phyloP scores from a whole-genome alignment of 2,888 invertebrate species.

The Cheilosia vernalis region DNA sequence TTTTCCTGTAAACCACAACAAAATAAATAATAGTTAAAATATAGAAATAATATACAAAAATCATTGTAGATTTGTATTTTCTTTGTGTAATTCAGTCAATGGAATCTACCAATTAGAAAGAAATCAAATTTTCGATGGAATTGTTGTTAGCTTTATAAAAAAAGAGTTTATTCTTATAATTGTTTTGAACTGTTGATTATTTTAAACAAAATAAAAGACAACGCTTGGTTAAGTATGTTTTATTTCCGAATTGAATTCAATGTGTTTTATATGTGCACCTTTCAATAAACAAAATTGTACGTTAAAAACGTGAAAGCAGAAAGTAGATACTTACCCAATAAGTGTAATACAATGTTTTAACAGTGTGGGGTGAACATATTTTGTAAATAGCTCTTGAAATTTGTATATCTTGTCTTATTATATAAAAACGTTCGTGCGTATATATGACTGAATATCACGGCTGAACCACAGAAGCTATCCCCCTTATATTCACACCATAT shows the following conservation, averaged over 20 bases:
- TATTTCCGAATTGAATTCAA: neutral
- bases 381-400: no score
- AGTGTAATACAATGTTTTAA: no score
- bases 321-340: no score
- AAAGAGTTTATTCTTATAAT: neutral
- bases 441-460: no score
- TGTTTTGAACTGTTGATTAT: neutral
- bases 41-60: conserved; percentile 12
- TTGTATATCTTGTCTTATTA: no score
- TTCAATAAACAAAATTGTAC: no score
- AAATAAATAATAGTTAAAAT: conserved; percentile 37
- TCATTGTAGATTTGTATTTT: conserved; percentile 17
- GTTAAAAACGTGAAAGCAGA: no score
- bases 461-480: no score
- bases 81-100: neutral
- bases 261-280: neutral
- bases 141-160: conserved; percentile 1
- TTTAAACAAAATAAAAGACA: conserved; percentile 40
- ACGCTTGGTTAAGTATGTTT: neutral
- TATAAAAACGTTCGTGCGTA: no score
- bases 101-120: neutral
- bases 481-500: no score
- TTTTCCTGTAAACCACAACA: conserved; percentile 26
- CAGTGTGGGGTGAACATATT: no score
- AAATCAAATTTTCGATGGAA: conserved; percentile 11